A percentile compares a stretch with the other conserved stretches of the same genome.
phyloP scores from a whole-genome alignment of 2,888 invertebrate genomes.

The Megalurothrips usitatus region DNA sequence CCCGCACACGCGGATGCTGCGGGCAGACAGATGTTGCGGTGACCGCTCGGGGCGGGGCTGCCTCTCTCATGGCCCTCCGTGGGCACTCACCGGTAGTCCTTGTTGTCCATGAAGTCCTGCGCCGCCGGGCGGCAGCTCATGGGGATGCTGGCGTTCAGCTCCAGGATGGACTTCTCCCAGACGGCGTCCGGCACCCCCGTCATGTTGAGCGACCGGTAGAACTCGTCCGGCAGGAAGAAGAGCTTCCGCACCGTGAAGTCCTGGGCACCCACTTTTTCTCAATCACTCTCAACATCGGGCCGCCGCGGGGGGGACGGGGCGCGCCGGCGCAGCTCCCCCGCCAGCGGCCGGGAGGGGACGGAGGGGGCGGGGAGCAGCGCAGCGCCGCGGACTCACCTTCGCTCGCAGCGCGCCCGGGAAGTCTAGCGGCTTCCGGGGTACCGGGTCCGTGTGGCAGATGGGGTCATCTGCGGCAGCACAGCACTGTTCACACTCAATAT shows the following conservation, averaged over 20 bases:
- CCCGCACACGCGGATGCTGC: constrained; percentile 17
- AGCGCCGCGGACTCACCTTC: background rate
- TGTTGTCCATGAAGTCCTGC: constrained; percentile 16
- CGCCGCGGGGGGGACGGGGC: too few relatives aligned
- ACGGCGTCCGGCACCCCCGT: constrained; percentile 13
- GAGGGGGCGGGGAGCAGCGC: too few relatives aligned
- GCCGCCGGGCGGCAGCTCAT: background rate
- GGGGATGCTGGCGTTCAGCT: background rate
- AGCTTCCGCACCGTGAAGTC: background rate
- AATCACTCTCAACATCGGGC: too few relatives aligned
- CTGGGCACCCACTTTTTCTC: background rate
- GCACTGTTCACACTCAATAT: too few relatives aligned
- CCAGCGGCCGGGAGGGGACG: too few relatives aligned
- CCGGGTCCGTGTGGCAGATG: background rate
- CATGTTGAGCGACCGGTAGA: constrained; percentile 21
- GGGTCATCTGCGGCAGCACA: background rate
- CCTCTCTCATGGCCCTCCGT: background rate
- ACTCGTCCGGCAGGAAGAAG: constrained; percentile 5
- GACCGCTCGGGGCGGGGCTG: too few relatives aligned
- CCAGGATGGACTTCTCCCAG: constrained; percentile 16
- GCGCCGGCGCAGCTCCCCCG: background rate
- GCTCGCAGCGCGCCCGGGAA: constrained; percentile 6
- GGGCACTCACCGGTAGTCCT: background rate
- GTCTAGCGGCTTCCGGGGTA: background rate
- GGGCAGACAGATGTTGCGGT: background rate